Evolutionary conservation across 2,113 vertebrate species (phyloP), one percentile per base, ranked within the genome.

Genomic region (Indicator indicator): DNA sequence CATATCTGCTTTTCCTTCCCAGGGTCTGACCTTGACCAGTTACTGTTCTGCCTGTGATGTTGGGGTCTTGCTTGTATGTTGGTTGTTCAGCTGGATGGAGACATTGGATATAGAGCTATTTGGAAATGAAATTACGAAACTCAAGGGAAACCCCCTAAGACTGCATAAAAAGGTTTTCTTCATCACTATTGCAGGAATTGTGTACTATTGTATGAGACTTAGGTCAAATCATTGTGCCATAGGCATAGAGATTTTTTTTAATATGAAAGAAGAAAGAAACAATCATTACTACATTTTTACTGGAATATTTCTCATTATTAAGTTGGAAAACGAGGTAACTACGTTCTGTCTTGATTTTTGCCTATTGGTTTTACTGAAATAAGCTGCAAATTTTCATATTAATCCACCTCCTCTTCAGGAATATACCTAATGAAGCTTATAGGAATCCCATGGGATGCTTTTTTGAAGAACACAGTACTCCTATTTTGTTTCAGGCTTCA

Each of bases 21-120:
- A 0, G 71, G 28, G 38, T 19, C 16, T 71, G 33, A 46, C 55
- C 17, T 83, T 0, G 0, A 2, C 44, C 93, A 23, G 7, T 48
- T 87, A 16, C 7, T 69, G n/a, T 58, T 78, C 27, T 69, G 52
- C 7, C 12, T 62, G 23, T 24, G 24, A 58, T 89, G 48, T 42
- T 58, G 48, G 7, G 9, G 2, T 24, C 36, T 86, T 92, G 33
- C 46, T 74, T 67, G 3, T 69, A n/a, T 83, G 36, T 73, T 50
- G 13, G 7, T 50, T 44, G 24, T 85, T 73, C 18, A 71, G 2
- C 20, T 73, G 56, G 9, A 58, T 38, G 19, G 46, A 44, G 2
- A 12, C 5, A 8, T 27, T 56, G 5, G 7, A 4, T 40, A 24
- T 63, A n/a, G 24, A 75, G 26, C 11, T 65, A 54, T 26, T 79